Base-by-base conservation (phyloP, 2,888 invertebrate genomes). In the Thecocarcelia acutangulata region DNA sequence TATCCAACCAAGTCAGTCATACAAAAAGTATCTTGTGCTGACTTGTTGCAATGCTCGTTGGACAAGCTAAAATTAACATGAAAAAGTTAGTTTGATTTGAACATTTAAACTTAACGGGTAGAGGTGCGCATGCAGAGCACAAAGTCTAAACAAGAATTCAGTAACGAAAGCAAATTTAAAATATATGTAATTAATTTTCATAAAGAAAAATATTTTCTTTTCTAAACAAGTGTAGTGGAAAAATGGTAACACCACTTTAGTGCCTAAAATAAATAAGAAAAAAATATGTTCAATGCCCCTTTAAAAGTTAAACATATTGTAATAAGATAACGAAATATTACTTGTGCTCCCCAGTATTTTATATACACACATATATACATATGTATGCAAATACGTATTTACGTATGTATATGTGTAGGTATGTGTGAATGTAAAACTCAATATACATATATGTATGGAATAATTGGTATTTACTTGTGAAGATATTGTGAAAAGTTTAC, bases 291-390 rank as follows among this genome's bases (percentile, higher is more conserved):
- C 17, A 50, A 50, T 37, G 24, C 13, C n/a, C 50, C 40, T 48
- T 48, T 3, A 59, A 48, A 70, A 70, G 33, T 19, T 48, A 52
- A 5, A 70, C 37, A 52, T 21, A 70, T 52, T 54, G 44, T 64
- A 74, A 64, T 24, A 64, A 64, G 73, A 74, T 74, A 74, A 74
- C 64, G 24, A 73, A 44, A 33, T 21, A 44, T 19, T 52, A 54
- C 40, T 28, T 52, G 19, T 40, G 42, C 19, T 52, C 28, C 61
- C 28, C 42, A 40, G 17, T 63, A 19, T 12, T 13, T n/a, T n/a
- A 11, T 28, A 15, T 50, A 9, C 42, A 13, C 13, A 56, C 13
- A 33, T 5, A 44, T 12, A 13, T 21, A 52, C 40, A n/a, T 50
- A 40, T 40, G 8, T 52, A 12, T 9, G 33, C 19, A 3, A 17